Conservation (phyloP, 2,888 invertebrate genomes). For the Drosophila testacea region DNA sequence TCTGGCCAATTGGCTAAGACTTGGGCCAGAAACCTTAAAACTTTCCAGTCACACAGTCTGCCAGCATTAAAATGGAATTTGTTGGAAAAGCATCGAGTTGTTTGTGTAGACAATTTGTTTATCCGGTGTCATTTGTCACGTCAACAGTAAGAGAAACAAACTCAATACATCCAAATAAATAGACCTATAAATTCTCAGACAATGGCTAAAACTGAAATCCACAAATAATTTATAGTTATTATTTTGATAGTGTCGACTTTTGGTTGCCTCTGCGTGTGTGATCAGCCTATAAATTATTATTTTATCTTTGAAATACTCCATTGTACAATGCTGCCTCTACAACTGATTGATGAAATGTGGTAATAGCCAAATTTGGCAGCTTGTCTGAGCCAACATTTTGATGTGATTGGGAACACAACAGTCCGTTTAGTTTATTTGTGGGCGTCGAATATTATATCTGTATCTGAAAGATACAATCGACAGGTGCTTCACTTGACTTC, state of each 20-base stretch:
- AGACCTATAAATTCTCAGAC: slow-evolving; percentile 51
- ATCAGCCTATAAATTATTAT: slow-evolving; percentile 65
- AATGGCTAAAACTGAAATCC: slow-evolving; percentile 32
- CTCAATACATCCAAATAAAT: slow-evolving; percentile 16
- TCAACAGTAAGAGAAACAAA: slow-evolving; percentile 4
- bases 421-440: slow-evolving; percentile 31
- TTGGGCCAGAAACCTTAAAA: slow-evolving; percentile 47
- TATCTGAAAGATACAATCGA: slow-evolving; percentile 30
- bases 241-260: slow-evolving; percentile 43
- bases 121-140: slow-evolving; percentile 45
- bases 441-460: slow-evolving; percentile 32
- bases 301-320: slow-evolving; percentile 38
- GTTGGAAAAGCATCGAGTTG: slow-evolving; percentile 15
- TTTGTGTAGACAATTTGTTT: slow-evolving; percentile 35
- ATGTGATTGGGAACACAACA: slow-evolving; percentile 11
- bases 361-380: slow-evolving; percentile 65
- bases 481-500: slow-evolving; percentile 36
- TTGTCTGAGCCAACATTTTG: slow-evolving; percentile 51
- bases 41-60: slow-evolving; percentile 28
- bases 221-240: slow-evolving; percentile 66
- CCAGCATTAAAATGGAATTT: slow-evolving; percentile 5
- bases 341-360: slow-evolving; percentile 59
- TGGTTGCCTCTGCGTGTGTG: slow-evolving; percentile 37
- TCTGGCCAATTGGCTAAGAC: slow-evolving; percentile 44
- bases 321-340: neutral